These are phyloP conservation scores for Saccostrea echinata DNA, from an alignment of 1,140 invertebrate species.

Conservation along the genomic window DNA sequence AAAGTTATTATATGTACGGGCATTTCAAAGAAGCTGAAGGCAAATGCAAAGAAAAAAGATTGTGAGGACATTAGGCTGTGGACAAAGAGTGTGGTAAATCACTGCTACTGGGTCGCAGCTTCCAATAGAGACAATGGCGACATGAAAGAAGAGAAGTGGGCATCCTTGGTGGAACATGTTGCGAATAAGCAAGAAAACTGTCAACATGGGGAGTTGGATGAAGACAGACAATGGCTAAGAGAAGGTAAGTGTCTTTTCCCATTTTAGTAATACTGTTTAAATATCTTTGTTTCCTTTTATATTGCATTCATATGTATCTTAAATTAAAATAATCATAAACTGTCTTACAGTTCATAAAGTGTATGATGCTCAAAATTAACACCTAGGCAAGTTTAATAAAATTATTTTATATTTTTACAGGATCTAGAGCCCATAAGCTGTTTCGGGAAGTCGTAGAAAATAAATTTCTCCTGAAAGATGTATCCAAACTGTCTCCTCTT, in stretches of 20 bases:
- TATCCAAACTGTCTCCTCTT: background rate
- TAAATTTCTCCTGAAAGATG: background rate
- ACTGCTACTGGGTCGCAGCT: conserved; percentile 10
- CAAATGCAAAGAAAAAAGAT: no score
- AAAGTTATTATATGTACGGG: conserved; percentile 7
- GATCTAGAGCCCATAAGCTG: background rate
- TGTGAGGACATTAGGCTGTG: no score
- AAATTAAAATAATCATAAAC: no score
- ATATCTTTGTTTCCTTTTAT: no score
- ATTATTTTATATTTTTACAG: background rate
- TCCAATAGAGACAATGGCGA: conserved; percentile 3
- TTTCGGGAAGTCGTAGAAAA: background rate
- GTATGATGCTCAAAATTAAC: no score
- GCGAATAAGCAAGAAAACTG: conserved; percentile 5
- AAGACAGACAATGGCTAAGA: background rate
- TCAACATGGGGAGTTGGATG: conserved; percentile 10
- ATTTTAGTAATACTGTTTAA: background rate
- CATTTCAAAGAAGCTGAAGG: conserved; percentile 29
- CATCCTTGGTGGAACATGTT: conserved; percentile 23
- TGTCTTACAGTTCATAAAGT: no score
- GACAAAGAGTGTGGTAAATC: background rate
- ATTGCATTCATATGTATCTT: no score
- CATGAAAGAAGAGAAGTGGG: conserved; percentile 3
- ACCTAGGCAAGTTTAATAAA: no score
- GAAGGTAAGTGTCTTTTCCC: no score